Evolutionary conservation across 2,888 invertebrate genomes (phyloP), one percentile per base, ranked within the genome.

Genomic region (Axea sp.): DNA sequence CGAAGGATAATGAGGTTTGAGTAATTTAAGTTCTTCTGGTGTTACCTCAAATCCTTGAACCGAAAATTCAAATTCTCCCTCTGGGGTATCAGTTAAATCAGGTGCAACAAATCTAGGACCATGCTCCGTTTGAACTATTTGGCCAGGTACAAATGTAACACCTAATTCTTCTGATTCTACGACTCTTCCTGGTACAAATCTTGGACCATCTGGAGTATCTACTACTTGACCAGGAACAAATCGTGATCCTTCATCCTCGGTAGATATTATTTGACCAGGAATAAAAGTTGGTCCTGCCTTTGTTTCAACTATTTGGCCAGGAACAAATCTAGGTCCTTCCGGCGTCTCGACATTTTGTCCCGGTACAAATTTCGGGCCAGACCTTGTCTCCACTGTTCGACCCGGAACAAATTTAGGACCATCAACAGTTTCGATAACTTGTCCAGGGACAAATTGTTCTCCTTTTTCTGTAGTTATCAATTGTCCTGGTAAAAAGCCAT

Each of bases 351-450:
- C 90, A 0, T 93, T 93, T 88, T 94, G 93, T 3, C 94, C 94
- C 1, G 94, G 91, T 0, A 91, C 89, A 80, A 92, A 92, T 81
- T 92, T 92, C 0, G 91, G 90, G 3, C 92, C 92, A 37, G 89
- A 89, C 81, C 90, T 90, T 0, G 92, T 92, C 80, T 93, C 92
- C 0, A 94, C 92, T 79, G 94, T 92, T 88, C 94, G 93, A 1
- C 94, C 94, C 1, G 94, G 93, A 8, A 94, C 93, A 84, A 94
- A 94, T 84, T 93, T 93, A 0, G 92, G 91, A 0, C 90, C 91
- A 77, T 91, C 91, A 41, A 90, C 89, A 1, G 92, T 92, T 78
- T 92, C 92, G n/a, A 93, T 91, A 0, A 93, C 92, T 88, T 93
- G 92, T 0, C 93, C 93, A 0, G 92, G 92, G 2, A 93, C 91